These are phyloP conservation scores for Meloe dianella DNA, from an alignment of 2,888 invertebrate species.

Conservation along the genomic window DNA sequence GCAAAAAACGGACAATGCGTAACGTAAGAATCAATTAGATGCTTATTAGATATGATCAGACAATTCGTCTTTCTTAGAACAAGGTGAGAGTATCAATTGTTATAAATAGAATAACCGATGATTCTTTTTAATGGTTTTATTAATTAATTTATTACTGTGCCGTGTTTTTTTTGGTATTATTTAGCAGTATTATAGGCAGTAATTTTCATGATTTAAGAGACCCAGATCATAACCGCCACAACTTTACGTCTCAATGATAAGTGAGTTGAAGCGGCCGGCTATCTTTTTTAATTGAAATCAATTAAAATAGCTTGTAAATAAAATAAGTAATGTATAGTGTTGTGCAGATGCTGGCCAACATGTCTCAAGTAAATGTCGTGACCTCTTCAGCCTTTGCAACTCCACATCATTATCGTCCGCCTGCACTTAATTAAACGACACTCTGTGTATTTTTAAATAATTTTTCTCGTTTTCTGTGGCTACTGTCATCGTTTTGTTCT, in stretches of 20 bases:
- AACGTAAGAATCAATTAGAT: not conserved
- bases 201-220: not conserved
- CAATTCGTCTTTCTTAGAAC: too few relatives aligned
- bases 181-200: not conserved
- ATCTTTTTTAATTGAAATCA: slow-evolving; percentile 34
- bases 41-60: too few relatives aligned
- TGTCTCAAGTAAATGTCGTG: slow-evolving; percentile 22
- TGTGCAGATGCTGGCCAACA: slow-evolving; percentile 33
- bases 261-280: slow-evolving; percentile 24
- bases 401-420: not conserved
- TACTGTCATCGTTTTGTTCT: not conserved
- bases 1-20: not conserved
- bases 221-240: not conserved
- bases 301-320: slow-evolving; percentile 35
- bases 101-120: not conserved
- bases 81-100: not conserved
- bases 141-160: not conserved
- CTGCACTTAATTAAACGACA: slow-evolving; percentile 10
- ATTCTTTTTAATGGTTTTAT: not conserved
- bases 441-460: not conserved
- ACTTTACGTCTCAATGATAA: slow-evolving; percentile 18
- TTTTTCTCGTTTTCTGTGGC: not conserved
- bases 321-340: slow-evolving; percentile 34
- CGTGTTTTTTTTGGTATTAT: not conserved
- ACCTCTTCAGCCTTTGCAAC: slow-evolving; percentile 7